phyloP scores from a whole-genome alignment of 2,797 vertebrate genomes.

The Apogon talboti region DNA sequence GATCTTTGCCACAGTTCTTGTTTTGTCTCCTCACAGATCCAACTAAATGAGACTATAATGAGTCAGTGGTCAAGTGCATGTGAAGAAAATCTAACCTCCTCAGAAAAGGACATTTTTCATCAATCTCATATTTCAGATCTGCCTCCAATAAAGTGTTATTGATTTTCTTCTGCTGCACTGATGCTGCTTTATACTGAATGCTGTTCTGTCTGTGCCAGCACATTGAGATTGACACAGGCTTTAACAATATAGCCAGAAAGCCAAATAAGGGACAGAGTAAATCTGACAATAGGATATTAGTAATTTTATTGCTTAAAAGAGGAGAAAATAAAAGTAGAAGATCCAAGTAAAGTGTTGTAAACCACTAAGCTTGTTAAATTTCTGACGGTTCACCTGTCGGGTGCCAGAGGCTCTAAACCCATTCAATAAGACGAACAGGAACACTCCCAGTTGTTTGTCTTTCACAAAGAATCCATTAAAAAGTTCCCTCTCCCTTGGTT shows the following conservation, averaged over 20 bases:
- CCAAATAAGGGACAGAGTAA: constrained; percentile 53
- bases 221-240: constrained; percentile 63
- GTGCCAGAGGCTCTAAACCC: constrained; percentile 62
- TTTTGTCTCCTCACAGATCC: constrained; percentile 12
- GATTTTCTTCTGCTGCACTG: constrained; percentile 58
- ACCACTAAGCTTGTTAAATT: constrained; percentile 76
- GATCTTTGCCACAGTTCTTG: background rate
- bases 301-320: constrained; percentile 64
- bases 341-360: constrained; percentile 67
- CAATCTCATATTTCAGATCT: constrained; percentile 60
- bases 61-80: constrained; percentile 40
- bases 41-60: constrained; percentile 33
- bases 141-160: constrained; percentile 66
- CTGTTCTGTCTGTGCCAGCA: constrained; percentile 41
- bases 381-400: constrained; percentile 75
- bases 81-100: constrained; percentile 55
- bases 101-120: constrained; percentile 62
- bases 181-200: constrained; percentile 53
- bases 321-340: constrained; percentile 53
- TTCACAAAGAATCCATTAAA: constrained; percentile 82
- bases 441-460: constrained; percentile 79
- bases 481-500: constrained; percentile 77
- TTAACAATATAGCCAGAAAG: constrained; percentile 36
- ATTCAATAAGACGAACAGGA: constrained; percentile 76
- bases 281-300: constrained; percentile 62